Base-by-base conservation (phyloP, 2,888 invertebrate genomes). In the Phengaris alcon region DNA sequence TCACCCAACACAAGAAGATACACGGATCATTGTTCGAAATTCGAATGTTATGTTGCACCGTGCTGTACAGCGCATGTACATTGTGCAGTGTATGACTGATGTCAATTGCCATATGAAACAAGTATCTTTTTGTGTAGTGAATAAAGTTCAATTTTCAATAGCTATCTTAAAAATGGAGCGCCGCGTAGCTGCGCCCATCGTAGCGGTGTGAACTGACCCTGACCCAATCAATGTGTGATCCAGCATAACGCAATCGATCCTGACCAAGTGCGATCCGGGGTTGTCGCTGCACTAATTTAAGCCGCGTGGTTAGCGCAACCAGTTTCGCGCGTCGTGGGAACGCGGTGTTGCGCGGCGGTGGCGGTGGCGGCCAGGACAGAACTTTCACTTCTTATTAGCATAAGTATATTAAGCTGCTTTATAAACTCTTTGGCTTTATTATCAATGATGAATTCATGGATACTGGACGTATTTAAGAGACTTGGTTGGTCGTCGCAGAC, bases 321-420 rank as follows among this genome's bases (percentile, higher is more conserved):
- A 88, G 93, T 93, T 92, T 89, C 82, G 91, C 92, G 89, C 85
- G 84, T 86, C 93, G 93, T 93, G 93, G 93, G 93, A 93, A 93
- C 86, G n/a, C 52, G 68, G 74, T 68, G 74, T 68, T 68, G 54
- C 52, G 69, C 6, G 15, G 12, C 68, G 68, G 70, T 22, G 22
- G 70, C 15, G 22, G 10, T 15, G 64, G 10, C 59, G 74, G 74
- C 74, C 74, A 73, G 15, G 22, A 52, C 73, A 13, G 22, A 13
- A 73, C 57, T 74, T 74, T 74, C 74, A 74, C 74, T 57, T 57
- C 22, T 70, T 70, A 70, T 70, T 70, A 64, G 64, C 64, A 64
- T 64, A 64, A 22, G 22, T 22, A 22, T 22, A 22, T 22, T 64
- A 44, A 64, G 64, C 35, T 64, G 64, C 64, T 64, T 64, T 44